A percentile compares a stretch with the other conserved stretches of the same genome.
Evolutionary conservation across 2,888 invertebrate species (phyloP).

Genomic region (Erpobdella octoculata): DNA sequence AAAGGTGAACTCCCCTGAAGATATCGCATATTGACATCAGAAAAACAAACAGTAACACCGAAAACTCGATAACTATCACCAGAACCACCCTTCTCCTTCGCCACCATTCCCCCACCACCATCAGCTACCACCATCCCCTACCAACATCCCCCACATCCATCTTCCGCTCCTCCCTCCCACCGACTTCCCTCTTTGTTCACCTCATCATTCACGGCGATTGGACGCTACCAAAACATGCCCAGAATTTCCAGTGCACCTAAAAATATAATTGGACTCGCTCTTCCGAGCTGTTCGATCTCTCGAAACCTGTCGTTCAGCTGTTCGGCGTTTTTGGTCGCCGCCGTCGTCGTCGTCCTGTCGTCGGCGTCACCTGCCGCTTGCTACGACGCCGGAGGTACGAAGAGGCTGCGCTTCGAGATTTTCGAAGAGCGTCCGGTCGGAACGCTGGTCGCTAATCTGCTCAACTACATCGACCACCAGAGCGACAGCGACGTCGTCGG

Average conservation of each 20-base stretch:
- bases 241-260: neutral
- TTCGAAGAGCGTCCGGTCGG: conserved; percentile 19
- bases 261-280: neutral
- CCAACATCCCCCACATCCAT: conserved; percentile 6
- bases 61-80: too few species aligned
- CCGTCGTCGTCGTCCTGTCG: neutral
- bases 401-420: neutral
- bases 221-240: neutral
- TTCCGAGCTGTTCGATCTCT: too few species aligned
- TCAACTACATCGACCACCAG: conserved; percentile 6
- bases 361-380: neutral
- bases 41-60: too few species aligned
- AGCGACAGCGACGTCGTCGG: neutral
- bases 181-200: neutral
- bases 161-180: conserved; percentile 4
- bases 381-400: neutral
- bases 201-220: neutral
- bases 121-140: too few species aligned
- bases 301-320: neutral
- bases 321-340: neutral
- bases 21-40: too few species aligned
- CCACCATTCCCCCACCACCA: too few species aligned
- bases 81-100: too few species aligned
- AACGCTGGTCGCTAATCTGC: conserved; percentile 2
- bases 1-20: too few species aligned